Evolutionary conservation across 1,140 invertebrate genomes (phyloP).

Genomic region (Venustaconcha ellipsiformis): DNA sequence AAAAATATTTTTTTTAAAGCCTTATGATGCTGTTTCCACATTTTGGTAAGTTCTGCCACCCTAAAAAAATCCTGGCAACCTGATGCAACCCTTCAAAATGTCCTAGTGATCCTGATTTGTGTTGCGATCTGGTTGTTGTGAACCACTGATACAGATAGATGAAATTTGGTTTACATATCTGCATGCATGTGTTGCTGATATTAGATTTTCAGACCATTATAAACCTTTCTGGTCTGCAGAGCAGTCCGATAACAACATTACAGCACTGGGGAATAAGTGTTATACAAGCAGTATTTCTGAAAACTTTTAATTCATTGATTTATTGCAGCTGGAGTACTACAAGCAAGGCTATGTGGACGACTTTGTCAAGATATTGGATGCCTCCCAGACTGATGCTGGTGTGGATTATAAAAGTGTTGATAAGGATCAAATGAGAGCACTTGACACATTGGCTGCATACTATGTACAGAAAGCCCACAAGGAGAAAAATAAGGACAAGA

Average conservation of each 20-base stretch:
- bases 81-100: no score
- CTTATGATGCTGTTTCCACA: no score
- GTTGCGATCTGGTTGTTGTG: no score
- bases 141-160: neutral
- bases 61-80: no score
- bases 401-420: conserved; percentile 92
- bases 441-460: conserved; percentile 97
- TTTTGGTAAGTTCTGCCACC: no score
- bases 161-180: neutral
- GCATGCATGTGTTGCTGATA: no score
- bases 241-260: neutral
- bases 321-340: conserved; percentile 91
- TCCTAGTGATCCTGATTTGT: no score
- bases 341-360: conserved; percentile 92
- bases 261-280: neutral
- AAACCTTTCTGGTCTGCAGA: neutral
- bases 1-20: no score
- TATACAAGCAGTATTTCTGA: neutral
- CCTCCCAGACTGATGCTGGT: conserved; percentile 87
- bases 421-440: conserved; percentile 95
- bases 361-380: conserved; percentile 94
- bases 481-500: conserved; percentile 96
- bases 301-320: neutral
- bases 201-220: neutral
- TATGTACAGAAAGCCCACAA: conserved; percentile 96